These are phyloP conservation scores for Sclerurus mexicanus DNA, from an alignment of 2,113 vertebrate genomes.

Conservation along the genomic window DNA sequence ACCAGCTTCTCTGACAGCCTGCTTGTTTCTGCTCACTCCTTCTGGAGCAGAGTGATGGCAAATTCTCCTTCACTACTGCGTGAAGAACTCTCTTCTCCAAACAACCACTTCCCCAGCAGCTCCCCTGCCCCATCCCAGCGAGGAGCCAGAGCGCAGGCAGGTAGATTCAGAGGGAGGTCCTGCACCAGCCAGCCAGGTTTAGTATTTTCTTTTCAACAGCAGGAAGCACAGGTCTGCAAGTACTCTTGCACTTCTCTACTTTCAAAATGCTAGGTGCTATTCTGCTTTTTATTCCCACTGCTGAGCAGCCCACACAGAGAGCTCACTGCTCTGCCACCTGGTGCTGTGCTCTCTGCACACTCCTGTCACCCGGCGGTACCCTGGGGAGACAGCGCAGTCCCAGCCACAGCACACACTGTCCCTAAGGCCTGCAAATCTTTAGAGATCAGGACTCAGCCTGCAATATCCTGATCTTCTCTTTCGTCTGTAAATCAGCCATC, in stretches of 20 bases:
- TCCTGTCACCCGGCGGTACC: not conserved
- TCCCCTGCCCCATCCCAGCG: rapidly evolving
- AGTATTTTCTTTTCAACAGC: not conserved
- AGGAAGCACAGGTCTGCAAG: not conserved
- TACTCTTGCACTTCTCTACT: not conserved
- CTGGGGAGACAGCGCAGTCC: rapidly evolving
- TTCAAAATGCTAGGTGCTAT: not conserved
- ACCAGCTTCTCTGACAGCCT: not conserved
- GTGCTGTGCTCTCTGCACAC: not conserved
- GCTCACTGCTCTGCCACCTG: not conserved
- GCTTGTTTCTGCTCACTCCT: not conserved
- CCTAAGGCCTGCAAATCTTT: not conserved
- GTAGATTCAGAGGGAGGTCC: not conserved
- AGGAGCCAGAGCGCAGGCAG: not conserved
- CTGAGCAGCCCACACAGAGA: not conserved
- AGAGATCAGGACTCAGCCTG: not conserved
- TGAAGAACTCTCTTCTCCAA: not conserved
- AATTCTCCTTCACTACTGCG: not conserved
- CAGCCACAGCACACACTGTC: not conserved
- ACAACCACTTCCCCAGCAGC: not conserved
- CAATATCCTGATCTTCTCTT: not conserved
- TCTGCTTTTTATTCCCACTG: not conserved
- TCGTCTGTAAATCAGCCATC: not conserved
- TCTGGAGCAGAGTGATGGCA: not conserved
- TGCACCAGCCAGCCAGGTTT: not conserved